Percentiles rank a stretch among this genome's conserved stretches.
Conservation (phyloP, 2,888 invertebrate species). For the Ormyrus pomaceus region DNA sequence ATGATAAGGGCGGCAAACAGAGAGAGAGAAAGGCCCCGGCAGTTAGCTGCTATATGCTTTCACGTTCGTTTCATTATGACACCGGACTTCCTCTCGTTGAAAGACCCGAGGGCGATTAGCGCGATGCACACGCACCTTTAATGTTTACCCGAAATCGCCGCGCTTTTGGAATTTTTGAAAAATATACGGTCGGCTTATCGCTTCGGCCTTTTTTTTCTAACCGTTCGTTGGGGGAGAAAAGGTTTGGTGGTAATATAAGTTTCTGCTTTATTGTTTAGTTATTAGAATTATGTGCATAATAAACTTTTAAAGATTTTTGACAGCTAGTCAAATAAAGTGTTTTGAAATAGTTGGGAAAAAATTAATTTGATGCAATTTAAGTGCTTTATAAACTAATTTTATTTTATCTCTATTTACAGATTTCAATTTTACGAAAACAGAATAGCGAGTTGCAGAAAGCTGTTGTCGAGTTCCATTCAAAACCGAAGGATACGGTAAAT, state of each 20-base stretch:
- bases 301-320: too few species aligned
- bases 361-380: too few species aligned
- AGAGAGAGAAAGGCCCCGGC: slow-evolving; percentile 18
- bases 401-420: slow-evolving; percentile 61
- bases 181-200: not conserved
- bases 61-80: not conserved
- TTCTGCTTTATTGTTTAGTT: too few species aligned
- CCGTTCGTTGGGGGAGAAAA: too few species aligned
- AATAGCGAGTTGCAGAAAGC: slow-evolving; percentile 71
- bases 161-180: slow-evolving; percentile 28
- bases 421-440: slow-evolving; percentile 70
- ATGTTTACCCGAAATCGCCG: slow-evolving; percentile 34
- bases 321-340: too few species aligned
- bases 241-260: too few species aligned
- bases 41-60: not conserved
- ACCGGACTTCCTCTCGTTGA: slow-evolving; percentile 23
- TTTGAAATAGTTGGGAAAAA: too few species aligned
- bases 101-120: slow-evolving; percentile 22
- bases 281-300: too few species aligned
- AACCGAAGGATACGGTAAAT: slow-evolving; percentile 69
- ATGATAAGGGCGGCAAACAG: slow-evolving; percentile 74
- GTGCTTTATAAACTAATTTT: too few species aligned
- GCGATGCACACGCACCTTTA: not conserved
- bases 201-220: too few species aligned
- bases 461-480: slow-evolving; percentile 69